Conservation (phyloP, 2,797 vertebrate species). For the Nyctalus aviator region DNA sequence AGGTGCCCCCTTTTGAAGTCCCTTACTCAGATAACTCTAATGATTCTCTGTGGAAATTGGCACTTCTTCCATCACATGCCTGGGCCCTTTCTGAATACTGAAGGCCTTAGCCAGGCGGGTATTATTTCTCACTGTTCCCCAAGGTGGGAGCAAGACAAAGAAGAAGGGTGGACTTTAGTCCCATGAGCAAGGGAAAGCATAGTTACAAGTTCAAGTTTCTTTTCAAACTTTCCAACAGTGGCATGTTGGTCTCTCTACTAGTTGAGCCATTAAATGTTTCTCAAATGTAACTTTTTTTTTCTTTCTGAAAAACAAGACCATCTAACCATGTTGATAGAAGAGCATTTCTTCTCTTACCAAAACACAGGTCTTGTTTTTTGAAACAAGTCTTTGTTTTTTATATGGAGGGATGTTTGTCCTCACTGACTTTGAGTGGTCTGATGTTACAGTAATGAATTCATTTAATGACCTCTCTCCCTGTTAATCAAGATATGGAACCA, state of each 20-base stretch:
- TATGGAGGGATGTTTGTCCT: background rate
- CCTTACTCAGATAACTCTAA: background rate
- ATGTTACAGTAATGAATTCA: background rate
- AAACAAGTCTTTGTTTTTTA: background rate
- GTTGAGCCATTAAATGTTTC: constrained; percentile 6
- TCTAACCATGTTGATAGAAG: background rate
- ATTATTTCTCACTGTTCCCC: background rate
- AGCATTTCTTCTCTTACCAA: constrained; percentile 38
- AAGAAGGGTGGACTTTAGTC: background rate
- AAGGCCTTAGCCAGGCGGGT: background rate
- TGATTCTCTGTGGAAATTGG: background rate
- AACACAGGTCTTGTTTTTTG: background rate
- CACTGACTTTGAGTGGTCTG: background rate
- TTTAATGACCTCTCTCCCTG: background rate
- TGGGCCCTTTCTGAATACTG: background rate
- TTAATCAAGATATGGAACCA: background rate
- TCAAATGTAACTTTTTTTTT: background rate
- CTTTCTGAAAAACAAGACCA: background rate
- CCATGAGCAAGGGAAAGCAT: background rate
- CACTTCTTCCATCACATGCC: background rate
- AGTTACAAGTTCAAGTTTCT: background rate
- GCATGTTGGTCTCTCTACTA: background rate
- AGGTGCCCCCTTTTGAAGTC: background rate
- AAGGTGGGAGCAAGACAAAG: background rate
- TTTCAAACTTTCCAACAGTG: background rate